A percentile compares a stretch with the other conserved stretches of the same genome.
Evolutionary conservation across 2,797 vertebrate genomes (phyloP).

Genomic region (Telmatherina bonti): DNA sequence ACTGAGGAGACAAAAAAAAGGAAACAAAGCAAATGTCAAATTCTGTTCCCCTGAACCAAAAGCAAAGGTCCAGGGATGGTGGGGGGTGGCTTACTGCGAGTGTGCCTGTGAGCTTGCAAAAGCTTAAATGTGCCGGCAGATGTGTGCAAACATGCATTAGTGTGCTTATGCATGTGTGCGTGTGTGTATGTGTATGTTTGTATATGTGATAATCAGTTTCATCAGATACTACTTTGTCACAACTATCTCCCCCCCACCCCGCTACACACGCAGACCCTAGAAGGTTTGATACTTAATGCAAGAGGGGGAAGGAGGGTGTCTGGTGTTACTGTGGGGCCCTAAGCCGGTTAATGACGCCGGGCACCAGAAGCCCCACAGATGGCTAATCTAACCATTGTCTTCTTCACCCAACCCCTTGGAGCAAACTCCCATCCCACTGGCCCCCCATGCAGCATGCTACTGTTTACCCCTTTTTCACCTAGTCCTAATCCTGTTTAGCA

Average conservation of each 20-base stretch:
- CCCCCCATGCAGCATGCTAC: slow-evolving; percentile 76
- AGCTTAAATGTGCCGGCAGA: slow-evolving; percentile 58
- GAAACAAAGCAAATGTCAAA: slow-evolving; percentile 79
- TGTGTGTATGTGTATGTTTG: slow-evolving; percentile 46
- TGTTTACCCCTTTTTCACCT: slow-evolving; percentile 83
- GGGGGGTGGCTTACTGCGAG: slow-evolving; percentile 14
- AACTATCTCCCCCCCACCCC: slow-evolving; percentile 32
- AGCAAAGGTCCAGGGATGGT: slow-evolving; percentile 29
- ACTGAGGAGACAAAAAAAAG: slow-evolving; percentile 59
- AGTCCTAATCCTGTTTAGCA: slow-evolving; percentile 87
- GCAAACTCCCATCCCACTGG: slow-evolving; percentile 70
- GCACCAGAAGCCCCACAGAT: slow-evolving; percentile 85
- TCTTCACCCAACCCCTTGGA: slow-evolving; percentile 64
- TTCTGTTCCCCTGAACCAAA: slow-evolving; percentile 63
- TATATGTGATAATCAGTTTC: slow-evolving; percentile 57
- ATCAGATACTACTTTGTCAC: slow-evolving; percentile 53
- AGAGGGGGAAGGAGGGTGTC: slow-evolving; percentile 56
- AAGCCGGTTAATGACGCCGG: slow-evolving; percentile 83
- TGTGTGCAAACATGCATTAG: slow-evolving; percentile 50
- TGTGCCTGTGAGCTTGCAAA: slow-evolving; percentile 33
- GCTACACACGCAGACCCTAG: slow-evolving; percentile 43
- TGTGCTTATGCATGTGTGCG: slow-evolving; percentile 37
- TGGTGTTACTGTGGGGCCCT: slow-evolving; percentile 77
- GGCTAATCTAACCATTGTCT: slow-evolving; percentile 89
- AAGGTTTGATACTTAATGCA: slow-evolving; percentile 64